Evolutionary conservation across 1,140 invertebrate genomes (phyloP), one percentile per base, ranked within the genome.

Genomic region (Centruroides sculpturatus): DNA sequence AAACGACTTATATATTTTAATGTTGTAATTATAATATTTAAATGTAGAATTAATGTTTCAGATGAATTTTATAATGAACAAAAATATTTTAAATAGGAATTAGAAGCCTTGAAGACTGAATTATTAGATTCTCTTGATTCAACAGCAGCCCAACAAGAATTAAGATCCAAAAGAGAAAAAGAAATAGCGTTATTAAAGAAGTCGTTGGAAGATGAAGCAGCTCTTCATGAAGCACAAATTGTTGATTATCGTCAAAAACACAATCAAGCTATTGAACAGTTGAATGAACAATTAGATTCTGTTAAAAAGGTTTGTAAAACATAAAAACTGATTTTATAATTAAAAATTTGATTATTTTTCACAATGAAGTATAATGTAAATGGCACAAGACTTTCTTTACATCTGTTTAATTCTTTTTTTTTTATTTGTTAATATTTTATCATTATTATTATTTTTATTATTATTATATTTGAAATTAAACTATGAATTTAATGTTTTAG

Each of bases 61-160:
- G 23, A 23, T 23, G 2, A 23, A 23, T 23, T 23, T 23, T 23
- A 2, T 23, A 23, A 23, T 23, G 23, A 23, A 23, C 23, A 23
- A 23, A 23, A 23, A 23, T 23, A 23, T 23, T 23, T 23, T 51
- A n/a, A 55, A n/a, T 10, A 76, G 76, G 94, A 98, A 78, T 76
- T 98, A 13, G 94, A 98, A 75, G 92, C 93, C 4, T 76, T 98
- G 60, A 97, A 96, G 74, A 96, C 91, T 71, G 94, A 98, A 76
- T 77, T 98, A 52, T 79, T 98, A 51, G 93, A 98, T 75, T 95
- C 92, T 1, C 74, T 94, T 63, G 95, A 98, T 69, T 91, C 89
- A 11, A 96, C 92, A 41, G 92, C 92, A 5, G 83, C 86, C 5
- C 91, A 95, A 72, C 89, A 96, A 73, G 93, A 98, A 73, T 74